Percentiles rank a stretch among this genome's conserved stretches.
These are phyloP conservation scores for Numenius phaeopus DNA, from an alignment of 2,797 vertebrate genomes.

Conservation along the genomic window DNA sequence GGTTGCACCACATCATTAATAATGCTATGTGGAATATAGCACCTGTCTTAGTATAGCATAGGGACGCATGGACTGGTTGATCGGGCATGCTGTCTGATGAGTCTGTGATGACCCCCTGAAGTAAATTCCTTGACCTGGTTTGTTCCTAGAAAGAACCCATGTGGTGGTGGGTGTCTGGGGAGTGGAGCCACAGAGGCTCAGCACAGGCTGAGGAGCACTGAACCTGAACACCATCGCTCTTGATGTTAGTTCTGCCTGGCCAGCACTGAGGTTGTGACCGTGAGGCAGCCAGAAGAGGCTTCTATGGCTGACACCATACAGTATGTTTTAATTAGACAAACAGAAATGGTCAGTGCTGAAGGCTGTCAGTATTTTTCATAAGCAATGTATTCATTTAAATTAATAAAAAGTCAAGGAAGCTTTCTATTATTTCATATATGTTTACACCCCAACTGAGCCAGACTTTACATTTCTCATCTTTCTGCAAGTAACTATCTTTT, in stretches of 20 bases:
- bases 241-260: neutral
- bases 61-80: neutral
- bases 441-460: conserved; percentile 55
- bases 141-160: neutral
- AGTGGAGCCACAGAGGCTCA: neutral
- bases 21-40: neutral
- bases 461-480: conserved; percentile 24
- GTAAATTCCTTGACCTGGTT: neutral
- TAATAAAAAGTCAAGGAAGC: neutral
- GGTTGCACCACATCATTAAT: neutral
- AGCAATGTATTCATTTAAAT: neutral
- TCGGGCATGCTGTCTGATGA: neutral
- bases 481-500: conserved; percentile 21
- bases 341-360: neutral
- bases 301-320: neutral
- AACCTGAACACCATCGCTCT: neutral
- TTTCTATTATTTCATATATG: conserved; percentile 16
- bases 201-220: neutral
- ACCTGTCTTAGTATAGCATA: neutral
- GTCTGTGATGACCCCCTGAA: neutral
- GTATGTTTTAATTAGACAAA: neutral
- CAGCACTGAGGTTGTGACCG: fast-evolving
- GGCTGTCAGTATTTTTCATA: conserved; percentile 1
- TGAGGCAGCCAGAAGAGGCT: neutral
- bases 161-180: neutral